Percentiles rank a stretch among this genome's conserved stretches.
phyloP scores from a whole-genome alignment of 2,797 vertebrate genomes.

The Falco novaeseelandiae region DNA sequence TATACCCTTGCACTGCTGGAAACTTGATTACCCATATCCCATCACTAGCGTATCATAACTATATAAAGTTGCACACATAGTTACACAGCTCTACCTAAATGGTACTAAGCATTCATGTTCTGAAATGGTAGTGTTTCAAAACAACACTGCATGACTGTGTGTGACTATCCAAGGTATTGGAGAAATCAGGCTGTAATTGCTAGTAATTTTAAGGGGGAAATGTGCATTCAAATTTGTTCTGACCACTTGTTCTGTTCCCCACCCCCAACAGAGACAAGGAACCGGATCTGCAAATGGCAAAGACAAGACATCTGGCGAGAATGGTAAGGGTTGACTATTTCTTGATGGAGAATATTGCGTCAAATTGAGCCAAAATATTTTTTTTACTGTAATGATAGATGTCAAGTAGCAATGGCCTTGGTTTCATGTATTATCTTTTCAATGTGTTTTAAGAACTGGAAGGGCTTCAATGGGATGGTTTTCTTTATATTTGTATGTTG shows the following conservation, averaged over 20 bases:
- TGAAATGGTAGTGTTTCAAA: not conserved
- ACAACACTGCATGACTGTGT: rapidly evolving
- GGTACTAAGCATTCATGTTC: not conserved
- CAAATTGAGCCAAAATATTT: not conserved
- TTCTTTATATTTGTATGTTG: not conserved
- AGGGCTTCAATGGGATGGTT: not conserved
- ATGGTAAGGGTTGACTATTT: conserved; percentile 82
- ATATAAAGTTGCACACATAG: not conserved
- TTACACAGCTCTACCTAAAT: not conserved
- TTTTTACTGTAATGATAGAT: not conserved
- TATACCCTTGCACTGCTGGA: not conserved
- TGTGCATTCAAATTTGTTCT: not conserved
- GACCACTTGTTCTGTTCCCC: not conserved
- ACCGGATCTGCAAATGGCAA: conserved; percentile 88
- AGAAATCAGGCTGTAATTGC: not conserved
- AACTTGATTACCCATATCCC: not conserved
- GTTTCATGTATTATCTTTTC: not conserved
- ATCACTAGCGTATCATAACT: not conserved
- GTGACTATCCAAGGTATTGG: not conserved
- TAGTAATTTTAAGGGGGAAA: not conserved
- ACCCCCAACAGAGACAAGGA: conserved; percentile 86
- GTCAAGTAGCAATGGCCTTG: not conserved
- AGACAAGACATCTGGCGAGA: conserved; percentile 89
- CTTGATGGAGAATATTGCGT: not conserved
- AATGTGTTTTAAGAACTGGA: not conserved